Evolutionary conservation across 2,888 invertebrate species (phyloP).

Genomic region (Yponomeuta cagnagella): DNA sequence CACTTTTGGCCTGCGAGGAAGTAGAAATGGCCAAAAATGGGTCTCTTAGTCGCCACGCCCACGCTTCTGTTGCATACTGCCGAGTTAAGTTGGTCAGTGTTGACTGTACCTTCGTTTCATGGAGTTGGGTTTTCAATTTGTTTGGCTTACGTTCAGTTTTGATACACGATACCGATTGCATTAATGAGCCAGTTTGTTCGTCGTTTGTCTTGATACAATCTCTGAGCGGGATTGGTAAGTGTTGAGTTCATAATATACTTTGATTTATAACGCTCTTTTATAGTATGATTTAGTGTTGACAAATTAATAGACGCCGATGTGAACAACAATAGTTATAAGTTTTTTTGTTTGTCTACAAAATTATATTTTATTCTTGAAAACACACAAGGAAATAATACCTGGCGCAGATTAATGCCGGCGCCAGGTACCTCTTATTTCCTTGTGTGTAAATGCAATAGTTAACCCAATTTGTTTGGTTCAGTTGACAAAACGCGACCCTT

Average conservation of each 20-base stretch:
- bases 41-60: slow-evolving; percentile 27
- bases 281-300: background rate
- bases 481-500: no score
- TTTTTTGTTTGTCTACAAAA: no score
- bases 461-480: no score
- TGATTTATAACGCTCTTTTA: slow-evolving; percentile 7
- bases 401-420: no score
- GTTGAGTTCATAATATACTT: slow-evolving; percentile 8
- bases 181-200: slow-evolving; percentile 12
- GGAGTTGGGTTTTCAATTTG: background rate
- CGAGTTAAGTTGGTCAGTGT: background rate
- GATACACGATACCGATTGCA: slow-evolving; percentile 13
- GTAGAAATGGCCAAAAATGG: slow-evolving; percentile 37
- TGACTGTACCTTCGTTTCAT: background rate
- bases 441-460: no score
- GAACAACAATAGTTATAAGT: background rate
- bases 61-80: slow-evolving; percentile 16
- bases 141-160: slow-evolving; percentile 5
- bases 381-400: no score
- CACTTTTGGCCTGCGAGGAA: slow-evolving; percentile 31
- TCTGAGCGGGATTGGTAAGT: background rate
- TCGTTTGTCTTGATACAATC: slow-evolving; percentile 2
- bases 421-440: no score
- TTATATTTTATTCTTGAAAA: no score
- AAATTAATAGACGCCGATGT: background rate